Percentiles rank a stretch among this genome's conserved stretches.
phyloP scores from a whole-genome alignment of 2,113 vertebrate genomes.

The Tautogolabrus adspersus region DNA sequence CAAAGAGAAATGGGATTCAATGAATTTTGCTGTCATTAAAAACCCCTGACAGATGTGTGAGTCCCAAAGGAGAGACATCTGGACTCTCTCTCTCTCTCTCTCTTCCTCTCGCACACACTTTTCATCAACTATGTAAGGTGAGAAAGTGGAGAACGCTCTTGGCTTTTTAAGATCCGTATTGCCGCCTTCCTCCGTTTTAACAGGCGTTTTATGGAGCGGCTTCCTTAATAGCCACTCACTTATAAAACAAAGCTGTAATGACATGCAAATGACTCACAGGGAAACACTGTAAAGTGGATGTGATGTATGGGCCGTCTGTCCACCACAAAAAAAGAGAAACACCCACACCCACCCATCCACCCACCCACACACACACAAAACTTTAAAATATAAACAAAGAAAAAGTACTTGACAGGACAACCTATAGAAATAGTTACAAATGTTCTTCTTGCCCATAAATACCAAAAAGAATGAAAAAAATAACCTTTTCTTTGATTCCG shows the following conservation, averaged over 20 bases:
- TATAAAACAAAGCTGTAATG: conserved; percentile 87
- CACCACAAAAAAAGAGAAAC: conserved; percentile 60
- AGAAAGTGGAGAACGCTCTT: conserved; percentile 77
- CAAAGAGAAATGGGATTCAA: conserved; percentile 82
- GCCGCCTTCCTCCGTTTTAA: conserved; percentile 85
- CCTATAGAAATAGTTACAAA: conserved; percentile 8
- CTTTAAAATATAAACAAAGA: conserved; percentile 41
- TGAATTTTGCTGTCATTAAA: conserved; percentile 91
- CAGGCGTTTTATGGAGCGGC: conserved; percentile 85
- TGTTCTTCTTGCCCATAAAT: background rate
- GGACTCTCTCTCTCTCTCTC: conserved; percentile 68
- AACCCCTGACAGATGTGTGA: conserved; percentile 91
- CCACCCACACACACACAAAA: conserved; percentile 31
- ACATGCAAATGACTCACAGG: conserved; percentile 84
- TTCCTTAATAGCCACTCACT: conserved; percentile 86
- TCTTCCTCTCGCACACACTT: conserved; percentile 43
- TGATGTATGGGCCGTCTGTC: conserved; percentile 84
- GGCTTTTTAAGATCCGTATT: conserved; percentile 83
- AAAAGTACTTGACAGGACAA: conserved; percentile 11
- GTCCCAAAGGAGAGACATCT: conserved; percentile 92
- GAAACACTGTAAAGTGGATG: conserved; percentile 83
- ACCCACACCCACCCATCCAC: conserved; percentile 47
- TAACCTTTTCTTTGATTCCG: background rate
- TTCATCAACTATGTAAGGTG: conserved; percentile 70
- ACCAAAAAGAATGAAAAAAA: conserved; percentile 47